phyloP scores from a whole-genome alignment of 2,797 vertebrate genomes.

The Myiotriccus ornatus region DNA sequence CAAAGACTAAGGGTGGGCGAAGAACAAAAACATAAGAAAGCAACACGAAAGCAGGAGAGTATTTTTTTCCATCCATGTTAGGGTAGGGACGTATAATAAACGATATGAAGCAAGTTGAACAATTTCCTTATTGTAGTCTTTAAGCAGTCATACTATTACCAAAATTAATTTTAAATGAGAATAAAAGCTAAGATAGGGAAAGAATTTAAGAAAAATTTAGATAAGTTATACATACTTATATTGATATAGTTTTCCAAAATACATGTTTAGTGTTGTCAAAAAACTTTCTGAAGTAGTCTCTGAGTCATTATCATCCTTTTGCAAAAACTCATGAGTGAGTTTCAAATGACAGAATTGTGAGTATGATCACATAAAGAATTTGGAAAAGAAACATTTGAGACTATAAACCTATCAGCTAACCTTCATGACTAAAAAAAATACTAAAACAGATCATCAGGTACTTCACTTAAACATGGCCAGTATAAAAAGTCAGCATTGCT shows the following conservation, averaged over 20 bases:
- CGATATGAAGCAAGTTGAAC: neutral
- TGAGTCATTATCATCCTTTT: neutral
- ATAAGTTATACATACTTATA: neutral
- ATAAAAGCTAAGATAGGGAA: neutral
- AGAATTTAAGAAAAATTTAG: neutral
- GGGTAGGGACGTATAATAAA: neutral
- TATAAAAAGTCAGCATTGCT: neutral
- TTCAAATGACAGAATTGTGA: neutral
- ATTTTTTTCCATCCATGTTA: neutral
- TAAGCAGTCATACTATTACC: neutral
- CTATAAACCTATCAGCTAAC: neutral
- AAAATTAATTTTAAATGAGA: neutral
- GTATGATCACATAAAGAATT: neutral
- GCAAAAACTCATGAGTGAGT: rapidly evolving
- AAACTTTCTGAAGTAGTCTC: neutral
- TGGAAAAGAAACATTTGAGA: neutral
- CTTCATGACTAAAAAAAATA: neutral
- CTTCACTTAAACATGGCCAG: neutral
- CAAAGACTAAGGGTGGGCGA: neutral
- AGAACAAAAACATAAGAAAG: neutral
- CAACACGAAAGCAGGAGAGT: neutral
- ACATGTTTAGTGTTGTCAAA: neutral
- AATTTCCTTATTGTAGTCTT: neutral
- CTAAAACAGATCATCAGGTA: neutral
- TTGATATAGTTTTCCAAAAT: neutral